Evolutionary conservation across 2,888 invertebrate species (phyloP).

Genomic region (Aspidiotus rigidus): DNA sequence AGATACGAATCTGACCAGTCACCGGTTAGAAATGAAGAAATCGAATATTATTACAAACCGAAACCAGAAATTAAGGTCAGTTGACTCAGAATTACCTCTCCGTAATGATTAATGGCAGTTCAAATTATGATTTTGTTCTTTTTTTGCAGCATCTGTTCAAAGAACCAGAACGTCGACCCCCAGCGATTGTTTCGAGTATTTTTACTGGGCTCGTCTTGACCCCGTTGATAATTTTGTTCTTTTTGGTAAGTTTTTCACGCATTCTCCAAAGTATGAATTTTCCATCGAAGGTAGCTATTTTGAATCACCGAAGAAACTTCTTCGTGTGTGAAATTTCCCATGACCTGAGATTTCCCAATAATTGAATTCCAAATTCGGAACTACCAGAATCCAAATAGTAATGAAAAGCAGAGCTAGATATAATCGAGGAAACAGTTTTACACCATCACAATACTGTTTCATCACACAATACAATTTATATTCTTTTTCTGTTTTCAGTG

Average conservation of each 20-base stretch:
- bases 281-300: background rate
- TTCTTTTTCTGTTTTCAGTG: slow-evolving; percentile 49
- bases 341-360: background rate
- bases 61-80: slow-evolving; percentile 55
- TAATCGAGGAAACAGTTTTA: too few species aligned
- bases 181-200: slow-evolving; percentile 75
- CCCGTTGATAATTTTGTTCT: slow-evolving; percentile 70
- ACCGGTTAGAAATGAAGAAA: slow-evolving; percentile 30
- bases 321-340: too few species aligned
- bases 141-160: slow-evolving; percentile 71
- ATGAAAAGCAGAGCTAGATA: too few species aligned
- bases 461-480: too few species aligned
- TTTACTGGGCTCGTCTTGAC: slow-evolving; percentile 77
- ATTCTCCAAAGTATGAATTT: background rate
- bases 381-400: too few species aligned
- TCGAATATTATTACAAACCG: slow-evolving; percentile 43
- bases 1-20: slow-evolving; percentile 53
- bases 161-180: slow-evolving; percentile 81
- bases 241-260: slow-evolving; percentile 49
- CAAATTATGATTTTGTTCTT: slow-evolving; percentile 9
- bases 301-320: background rate
- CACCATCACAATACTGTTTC: too few species aligned
- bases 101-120: background rate
- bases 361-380: background rate
- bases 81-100: background rate